These are phyloP conservation scores for Erebia palarica DNA, from an alignment of 2,888 invertebrate genomes.

Conservation along the genomic window DNA sequence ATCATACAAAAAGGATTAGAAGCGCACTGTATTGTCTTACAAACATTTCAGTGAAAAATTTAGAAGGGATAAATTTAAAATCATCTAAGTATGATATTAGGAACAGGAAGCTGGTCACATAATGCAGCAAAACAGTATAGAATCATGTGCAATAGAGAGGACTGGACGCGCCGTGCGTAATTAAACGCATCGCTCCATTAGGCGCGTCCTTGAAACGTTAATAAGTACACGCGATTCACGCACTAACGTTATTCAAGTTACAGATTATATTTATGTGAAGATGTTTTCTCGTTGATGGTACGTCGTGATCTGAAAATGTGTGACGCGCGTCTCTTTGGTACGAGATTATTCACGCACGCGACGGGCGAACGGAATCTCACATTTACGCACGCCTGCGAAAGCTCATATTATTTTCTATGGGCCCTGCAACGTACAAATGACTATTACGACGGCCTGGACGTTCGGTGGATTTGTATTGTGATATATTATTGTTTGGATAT, in stretches of 20 bases:
- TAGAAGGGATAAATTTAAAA: no score
- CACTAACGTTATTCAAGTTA: background rate
- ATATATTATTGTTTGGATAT: constrained; percentile 20
- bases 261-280: constrained; percentile 17
- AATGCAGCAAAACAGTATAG: constrained; percentile 37
- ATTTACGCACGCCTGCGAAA: constrained; percentile 36
- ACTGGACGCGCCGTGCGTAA: constrained; percentile 39
- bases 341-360: constrained; percentile 48
- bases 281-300: constrained; percentile 18
- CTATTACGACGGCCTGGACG: constrained; percentile 12
- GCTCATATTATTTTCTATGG: constrained; percentile 32
- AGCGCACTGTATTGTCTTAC: no score
- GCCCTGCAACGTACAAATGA: constrained; percentile 1
- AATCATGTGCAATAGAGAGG: constrained; percentile 37
- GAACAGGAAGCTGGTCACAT: constrained; percentile 31
- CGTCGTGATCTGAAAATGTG: constrained; percentile 41
- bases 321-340: constrained; percentile 43
- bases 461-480: constrained; percentile 18
- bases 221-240: background rate
- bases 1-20: background rate
- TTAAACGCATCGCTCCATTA: constrained; percentile 41
- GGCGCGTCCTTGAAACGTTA: constrained; percentile 27
- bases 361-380: constrained; percentile 30
- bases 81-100: no score
- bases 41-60: no score